Evolutionary conservation across 2,113 vertebrate genomes (phyloP).

Genomic region (Podarcis muralis): DNA sequence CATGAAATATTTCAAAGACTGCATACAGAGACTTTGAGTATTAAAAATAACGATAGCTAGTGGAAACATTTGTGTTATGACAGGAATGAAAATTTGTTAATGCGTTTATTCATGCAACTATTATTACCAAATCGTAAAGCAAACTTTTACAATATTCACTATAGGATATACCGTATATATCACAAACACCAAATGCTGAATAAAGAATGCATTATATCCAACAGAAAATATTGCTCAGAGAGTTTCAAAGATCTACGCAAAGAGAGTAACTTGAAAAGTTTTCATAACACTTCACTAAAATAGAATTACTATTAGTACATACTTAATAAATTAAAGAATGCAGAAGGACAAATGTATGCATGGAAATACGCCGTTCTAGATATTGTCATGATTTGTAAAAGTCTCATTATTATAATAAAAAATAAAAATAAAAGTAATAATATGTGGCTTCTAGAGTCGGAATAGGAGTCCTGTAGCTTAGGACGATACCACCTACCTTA

Average conservation of each 20-base stretch:
- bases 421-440: not conserved
- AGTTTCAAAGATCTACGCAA: not conserved
- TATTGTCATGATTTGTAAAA: not conserved
- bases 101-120: slow-evolving; percentile 37
- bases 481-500: not conserved
- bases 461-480: not conserved
- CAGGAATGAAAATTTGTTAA: slow-evolving; percentile 37
- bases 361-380: not conserved
- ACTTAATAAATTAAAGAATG: not conserved
- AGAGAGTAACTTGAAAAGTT: slow-evolving; percentile 17
- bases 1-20: slow-evolving; percentile 53
- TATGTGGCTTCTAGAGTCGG: not conserved
- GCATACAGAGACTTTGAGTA: slow-evolving; percentile 47
- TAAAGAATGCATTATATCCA: slow-evolving; percentile 32
- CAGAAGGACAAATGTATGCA: not conserved
- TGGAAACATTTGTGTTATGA: slow-evolving; percentile 62
- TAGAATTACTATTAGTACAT: not conserved
- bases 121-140: slow-evolving; percentile 43
- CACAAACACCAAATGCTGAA: slow-evolving; percentile 6
- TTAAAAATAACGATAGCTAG: slow-evolving; percentile 60
- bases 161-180: slow-evolving; percentile 46
- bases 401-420: too few relatives aligned
- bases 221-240: not conserved
- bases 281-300: slow-evolving; percentile 25
- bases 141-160: slow-evolving; percentile 23